phyloP scores from a whole-genome alignment of 64 coral and sea anemone genomes.

The Pachyseris speciosa region DNA sequence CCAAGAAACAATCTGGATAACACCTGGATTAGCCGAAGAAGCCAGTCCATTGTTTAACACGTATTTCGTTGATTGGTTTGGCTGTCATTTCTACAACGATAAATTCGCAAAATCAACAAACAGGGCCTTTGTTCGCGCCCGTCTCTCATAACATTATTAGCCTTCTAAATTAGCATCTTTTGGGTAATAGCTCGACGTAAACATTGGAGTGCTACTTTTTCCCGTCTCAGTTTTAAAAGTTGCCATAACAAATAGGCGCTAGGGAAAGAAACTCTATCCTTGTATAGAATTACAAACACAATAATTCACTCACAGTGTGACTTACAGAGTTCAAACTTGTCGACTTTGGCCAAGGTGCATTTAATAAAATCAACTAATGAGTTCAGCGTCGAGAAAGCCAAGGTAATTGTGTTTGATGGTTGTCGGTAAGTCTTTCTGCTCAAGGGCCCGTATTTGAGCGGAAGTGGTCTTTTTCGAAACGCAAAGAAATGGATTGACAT shows the following conservation, averaged over 20 bases:
- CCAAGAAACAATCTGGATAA: conserved; percentile 69
- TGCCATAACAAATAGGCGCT: conserved; percentile 52
- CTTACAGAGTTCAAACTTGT: conserved; percentile 4
- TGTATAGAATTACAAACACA: conserved; percentile 86
- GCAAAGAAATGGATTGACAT: conserved; percentile 97
- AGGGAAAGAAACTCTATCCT: conserved; percentile 91
- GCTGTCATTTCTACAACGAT: conserved; percentile 78
- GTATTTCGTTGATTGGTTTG: conserved; percentile 81
- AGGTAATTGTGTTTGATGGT: conserved; percentile 20
- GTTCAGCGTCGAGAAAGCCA: neutral
- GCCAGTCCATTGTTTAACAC: conserved; percentile 78
- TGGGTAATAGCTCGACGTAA: conserved; percentile 80
- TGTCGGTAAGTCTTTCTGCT: conserved; percentile 51
- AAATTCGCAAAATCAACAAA: conserved; percentile 89
- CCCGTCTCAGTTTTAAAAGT: conserved; percentile 61
- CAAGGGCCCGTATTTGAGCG: conserved; percentile 85
- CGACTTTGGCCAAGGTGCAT: neutral
- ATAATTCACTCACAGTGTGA: conserved; percentile 67
- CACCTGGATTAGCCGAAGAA: conserved; percentile 80
- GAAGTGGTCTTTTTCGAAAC: conserved; percentile 90
- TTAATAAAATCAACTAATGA: conserved; percentile 6
- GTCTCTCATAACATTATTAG: conserved; percentile 95
- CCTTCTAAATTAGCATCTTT: conserved; percentile 84
- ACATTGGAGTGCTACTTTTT: conserved; percentile 65
- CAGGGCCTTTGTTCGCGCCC: conserved; percentile 83